phyloP scores from a whole-genome alignment of 2,113 vertebrate species.

The Ceyx cyanopectus region DNA sequence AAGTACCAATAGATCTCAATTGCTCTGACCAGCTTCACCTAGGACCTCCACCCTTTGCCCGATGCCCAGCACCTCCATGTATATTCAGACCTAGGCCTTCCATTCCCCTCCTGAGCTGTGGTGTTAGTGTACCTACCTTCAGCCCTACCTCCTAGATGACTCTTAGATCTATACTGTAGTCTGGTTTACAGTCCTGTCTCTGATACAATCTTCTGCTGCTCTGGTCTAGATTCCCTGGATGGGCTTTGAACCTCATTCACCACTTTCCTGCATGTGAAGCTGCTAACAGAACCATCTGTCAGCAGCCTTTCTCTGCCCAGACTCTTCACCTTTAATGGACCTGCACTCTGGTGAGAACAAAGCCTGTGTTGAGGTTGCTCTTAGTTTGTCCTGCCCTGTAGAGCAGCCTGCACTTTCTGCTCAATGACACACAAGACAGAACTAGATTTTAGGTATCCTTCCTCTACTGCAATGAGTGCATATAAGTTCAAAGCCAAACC shows the following conservation, averaged over 20 bases:
- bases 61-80: background rate
- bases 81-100: background rate
- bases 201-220: background rate
- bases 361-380: background rate
- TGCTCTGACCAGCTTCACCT: background rate
- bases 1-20: background rate
- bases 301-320: background rate
- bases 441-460: background rate
- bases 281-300: background rate
- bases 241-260: background rate
- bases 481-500: background rate
- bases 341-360: background rate
- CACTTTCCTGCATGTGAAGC: accelerated
- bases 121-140: background rate
- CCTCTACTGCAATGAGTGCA: background rate
- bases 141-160: background rate
- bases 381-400: background rate
- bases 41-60: background rate
- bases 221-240: background rate
- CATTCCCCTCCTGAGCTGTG: background rate
- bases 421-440: background rate
- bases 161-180: background rate
- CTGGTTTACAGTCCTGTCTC: background rate
- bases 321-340: background rate
- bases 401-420: background rate